A percentile compares a stretch with the other conserved stretches of the same genome.
These are phyloP conservation scores for Campylomormyrus tamandua DNA, from an alignment of 2,113 vertebrate species.

Conservation along the genomic window DNA sequence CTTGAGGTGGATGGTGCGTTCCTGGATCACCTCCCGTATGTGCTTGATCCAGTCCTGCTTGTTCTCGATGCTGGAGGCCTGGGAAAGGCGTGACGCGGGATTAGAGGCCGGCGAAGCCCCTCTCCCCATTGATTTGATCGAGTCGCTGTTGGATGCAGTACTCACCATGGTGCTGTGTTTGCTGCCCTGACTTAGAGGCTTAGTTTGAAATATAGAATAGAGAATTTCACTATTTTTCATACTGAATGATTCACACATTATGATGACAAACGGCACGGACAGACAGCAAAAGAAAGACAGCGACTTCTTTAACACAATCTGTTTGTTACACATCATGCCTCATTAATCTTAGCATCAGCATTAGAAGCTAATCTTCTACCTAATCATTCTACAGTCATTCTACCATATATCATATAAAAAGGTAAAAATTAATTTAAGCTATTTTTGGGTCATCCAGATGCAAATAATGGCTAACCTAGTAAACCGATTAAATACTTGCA, in stretches of 20 bases:
- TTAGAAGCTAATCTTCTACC: neutral
- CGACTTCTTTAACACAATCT: slow-evolving; percentile 35
- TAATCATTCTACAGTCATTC: neutral
- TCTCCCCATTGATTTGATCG: slow-evolving; percentile 41
- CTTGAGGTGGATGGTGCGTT: slow-evolving; percentile 92
- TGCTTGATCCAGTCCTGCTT: slow-evolving; percentile 99
- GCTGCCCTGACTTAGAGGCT: slow-evolving; percentile 73
- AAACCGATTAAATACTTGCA: neutral
- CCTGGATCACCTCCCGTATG: slow-evolving; percentile 96
- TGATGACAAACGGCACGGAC: slow-evolving; percentile 43
- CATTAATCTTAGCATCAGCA: neutral
- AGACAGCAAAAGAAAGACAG: slow-evolving; percentile 42
- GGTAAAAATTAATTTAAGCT: neutral
- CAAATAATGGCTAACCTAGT: neutral
- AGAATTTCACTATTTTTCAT: slow-evolving; percentile 62
- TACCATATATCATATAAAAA: neutral
- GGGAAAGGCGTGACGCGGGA: slow-evolving; percentile 17
- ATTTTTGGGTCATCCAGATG: neutral
- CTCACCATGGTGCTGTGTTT: slow-evolving; percentile 75
- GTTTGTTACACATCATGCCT: slow-evolving; percentile 31
- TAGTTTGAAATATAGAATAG: slow-evolving; percentile 70
- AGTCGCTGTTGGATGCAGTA: slow-evolving; percentile 55
- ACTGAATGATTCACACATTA: slow-evolving; percentile 38
- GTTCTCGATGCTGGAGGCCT: slow-evolving; percentile 97
- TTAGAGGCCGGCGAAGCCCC: slow-evolving; percentile 1